Conservation (phyloP, 2,888 invertebrate species). For the Chloroclysta siterata region DNA sequence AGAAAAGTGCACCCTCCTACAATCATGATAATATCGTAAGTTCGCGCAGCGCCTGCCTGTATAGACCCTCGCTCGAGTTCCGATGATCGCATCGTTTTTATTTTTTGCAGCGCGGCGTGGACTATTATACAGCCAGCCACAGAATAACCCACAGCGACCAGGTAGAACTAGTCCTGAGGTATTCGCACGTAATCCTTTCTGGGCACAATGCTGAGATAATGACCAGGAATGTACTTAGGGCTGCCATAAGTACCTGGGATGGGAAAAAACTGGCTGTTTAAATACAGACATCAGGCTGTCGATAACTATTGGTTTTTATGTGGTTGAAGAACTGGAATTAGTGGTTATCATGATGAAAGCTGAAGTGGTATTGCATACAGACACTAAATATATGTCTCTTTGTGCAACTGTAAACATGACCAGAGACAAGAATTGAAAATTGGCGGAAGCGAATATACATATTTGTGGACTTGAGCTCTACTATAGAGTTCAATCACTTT, state of each 20-base stretch:
- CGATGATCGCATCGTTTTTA: conserved; percentile 17
- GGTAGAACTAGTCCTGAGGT: conserved; percentile 11
- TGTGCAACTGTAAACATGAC: background rate
- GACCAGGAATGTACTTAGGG: conserved; percentile 18
- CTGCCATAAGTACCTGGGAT: background rate
- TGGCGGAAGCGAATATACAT: background rate
- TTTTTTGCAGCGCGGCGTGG: conserved; percentile 9
- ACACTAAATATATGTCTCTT: background rate
- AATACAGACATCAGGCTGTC: conserved; percentile 22
- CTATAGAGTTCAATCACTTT: too few relatives aligned
- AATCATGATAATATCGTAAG: background rate
- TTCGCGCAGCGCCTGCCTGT: conserved; percentile 5
- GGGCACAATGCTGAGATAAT: conserved; percentile 24
- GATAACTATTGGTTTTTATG: conserved; percentile 25
- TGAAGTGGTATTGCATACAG: conserved; percentile 11
- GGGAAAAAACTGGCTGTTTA: conserved; percentile 13
- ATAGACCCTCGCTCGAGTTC: background rate
- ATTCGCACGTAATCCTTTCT: conserved; percentile 17
- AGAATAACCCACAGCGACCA: conserved; percentile 4
- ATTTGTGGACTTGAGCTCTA: background rate
- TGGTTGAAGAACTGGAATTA: conserved; percentile 16
- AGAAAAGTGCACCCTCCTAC: background rate
- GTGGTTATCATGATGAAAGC: conserved; percentile 20
- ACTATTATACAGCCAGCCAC: conserved; percentile 17
- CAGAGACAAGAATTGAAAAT: background rate